Conservation (phyloP, 2,113 vertebrate species). For the Oenanthe melanoleuca region DNA sequence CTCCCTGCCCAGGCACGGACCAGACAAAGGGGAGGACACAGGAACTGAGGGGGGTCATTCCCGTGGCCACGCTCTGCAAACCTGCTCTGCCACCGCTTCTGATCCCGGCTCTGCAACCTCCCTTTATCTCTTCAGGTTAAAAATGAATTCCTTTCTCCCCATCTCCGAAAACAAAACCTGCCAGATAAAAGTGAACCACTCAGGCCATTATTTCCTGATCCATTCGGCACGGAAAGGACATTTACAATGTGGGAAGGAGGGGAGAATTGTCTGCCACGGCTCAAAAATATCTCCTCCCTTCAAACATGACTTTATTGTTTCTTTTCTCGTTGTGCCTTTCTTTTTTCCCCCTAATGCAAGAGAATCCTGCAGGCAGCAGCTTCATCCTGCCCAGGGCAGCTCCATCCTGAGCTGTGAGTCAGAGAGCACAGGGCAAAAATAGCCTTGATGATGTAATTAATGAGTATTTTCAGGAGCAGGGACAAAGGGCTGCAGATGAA, state of each 20-base stretch:
- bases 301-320: not conserved
- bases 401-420: not conserved
- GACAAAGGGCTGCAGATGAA: not conserved
- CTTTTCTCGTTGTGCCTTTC: not conserved
- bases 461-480: not conserved
- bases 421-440: not conserved
- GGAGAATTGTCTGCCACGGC: not conserved
- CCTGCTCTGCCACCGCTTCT: not conserved
- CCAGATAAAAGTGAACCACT: not conserved
- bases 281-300: not conserved
- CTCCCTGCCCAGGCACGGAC: not conserved
- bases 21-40: not conserved
- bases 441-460: not conserved
- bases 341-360: not conserved
- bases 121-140: not conserved
- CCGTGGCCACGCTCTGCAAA: not conserved
- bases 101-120: not conserved
- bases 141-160: not conserved
- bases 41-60: not conserved
- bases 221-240: not conserved
- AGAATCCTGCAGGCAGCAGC: not conserved
- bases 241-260: not conserved
- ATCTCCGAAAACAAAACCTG: conserved; percentile 8
- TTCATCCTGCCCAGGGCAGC: not conserved
- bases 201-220: not conserved